Base-by-base conservation (phyloP, 2,888 invertebrate genomes). In the Habroteleia sp. region DNA sequence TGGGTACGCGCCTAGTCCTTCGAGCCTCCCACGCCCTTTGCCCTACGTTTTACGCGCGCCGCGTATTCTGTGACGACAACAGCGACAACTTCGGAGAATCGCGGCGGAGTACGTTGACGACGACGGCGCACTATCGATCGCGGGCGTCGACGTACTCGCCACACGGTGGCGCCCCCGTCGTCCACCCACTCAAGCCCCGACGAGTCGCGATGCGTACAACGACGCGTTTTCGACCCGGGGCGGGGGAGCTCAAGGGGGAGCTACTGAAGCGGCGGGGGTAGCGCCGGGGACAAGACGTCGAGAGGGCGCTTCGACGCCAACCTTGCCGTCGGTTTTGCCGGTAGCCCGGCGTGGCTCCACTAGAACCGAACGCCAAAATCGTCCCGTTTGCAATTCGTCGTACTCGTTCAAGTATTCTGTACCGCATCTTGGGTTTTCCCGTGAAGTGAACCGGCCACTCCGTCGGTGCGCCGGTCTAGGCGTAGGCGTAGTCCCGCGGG, bases 81-180 rank as follows among this genome's bases (percentile, higher is more conserved):
- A 41, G 48, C 35, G 58, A 13, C 13, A 42, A 46, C 20, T 29
- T 16, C 5, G 1, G 25, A 14, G 37, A 39, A 50, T 13, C 11
- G 50, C 23, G 33, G 29, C 31, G 37, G 11, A 33, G 50, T 62
- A 72, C 65, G 71, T 60, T 58, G 35, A 37, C 63, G 66, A 65
- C 69, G 63, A 58, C 66, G 60, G 48, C 66, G 65, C 52, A 80
- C 83, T 87, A 87, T 87, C 87, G 87, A 86, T 87, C 87, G 82
- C 85, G 85, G 86, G 83, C 84, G 85, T 83, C 81, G 84, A 82
- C 84, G 81, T 79, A 75, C 27, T 74, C 75, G 81, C 85, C 87
- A 83, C 82, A 77, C 81, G 82, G 86, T 87, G 88, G 88, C 88
- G 88, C 87, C 84, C 83, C 78, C 84, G 83, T 76, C 56, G 65